Percentiles rank a stretch among this genome's conserved stretches.
These are phyloP conservation scores for Aphis gossypii DNA, from an alignment of 1,140 invertebrate genomes.

Conservation along the genomic window DNA sequence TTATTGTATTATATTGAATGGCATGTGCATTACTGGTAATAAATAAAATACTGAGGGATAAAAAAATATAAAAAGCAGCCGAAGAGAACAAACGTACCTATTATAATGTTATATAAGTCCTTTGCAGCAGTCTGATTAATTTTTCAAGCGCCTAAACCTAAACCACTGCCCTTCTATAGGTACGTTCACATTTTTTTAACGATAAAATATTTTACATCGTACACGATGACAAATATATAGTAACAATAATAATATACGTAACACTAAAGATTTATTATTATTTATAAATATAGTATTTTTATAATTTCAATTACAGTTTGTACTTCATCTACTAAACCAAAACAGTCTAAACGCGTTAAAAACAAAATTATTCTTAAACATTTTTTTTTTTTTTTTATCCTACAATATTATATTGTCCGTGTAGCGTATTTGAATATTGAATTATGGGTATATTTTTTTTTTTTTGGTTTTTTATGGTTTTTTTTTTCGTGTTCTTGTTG, in stretches of 20 bases:
- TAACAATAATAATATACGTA: not conserved
- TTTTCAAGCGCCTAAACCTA: not conserved
- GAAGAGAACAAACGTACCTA: not conserved
- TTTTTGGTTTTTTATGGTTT: not conserved
- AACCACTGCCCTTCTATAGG: not conserved
- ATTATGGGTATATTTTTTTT: not conserved
- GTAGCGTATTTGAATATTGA: not conserved
- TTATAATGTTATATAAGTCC: not conserved
- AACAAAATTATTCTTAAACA: slow-evolving; percentile 19
- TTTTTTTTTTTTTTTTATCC: not conserved
- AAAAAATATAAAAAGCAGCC: slow-evolving; percentile 6
- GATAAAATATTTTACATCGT: not conserved
- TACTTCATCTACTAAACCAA: slow-evolving; percentile 35
- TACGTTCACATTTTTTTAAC: not conserved
- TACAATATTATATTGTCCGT: slow-evolving; percentile 25
- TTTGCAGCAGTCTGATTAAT: not conserved
- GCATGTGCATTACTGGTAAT: not conserved
- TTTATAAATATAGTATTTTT: not conserved
- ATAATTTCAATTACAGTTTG: not conserved
- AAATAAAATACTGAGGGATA: not conserved
- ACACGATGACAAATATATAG: not conserved
- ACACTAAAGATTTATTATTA: not conserved
- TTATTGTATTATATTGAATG: not conserved
- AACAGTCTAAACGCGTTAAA: slow-evolving; percentile 42
- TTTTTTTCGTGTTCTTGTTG: not conserved